Evolutionary conservation across 1,140 invertebrate genomes (phyloP), one percentile per base, ranked within the genome.

Genomic region (Oppia nitens): DNA sequence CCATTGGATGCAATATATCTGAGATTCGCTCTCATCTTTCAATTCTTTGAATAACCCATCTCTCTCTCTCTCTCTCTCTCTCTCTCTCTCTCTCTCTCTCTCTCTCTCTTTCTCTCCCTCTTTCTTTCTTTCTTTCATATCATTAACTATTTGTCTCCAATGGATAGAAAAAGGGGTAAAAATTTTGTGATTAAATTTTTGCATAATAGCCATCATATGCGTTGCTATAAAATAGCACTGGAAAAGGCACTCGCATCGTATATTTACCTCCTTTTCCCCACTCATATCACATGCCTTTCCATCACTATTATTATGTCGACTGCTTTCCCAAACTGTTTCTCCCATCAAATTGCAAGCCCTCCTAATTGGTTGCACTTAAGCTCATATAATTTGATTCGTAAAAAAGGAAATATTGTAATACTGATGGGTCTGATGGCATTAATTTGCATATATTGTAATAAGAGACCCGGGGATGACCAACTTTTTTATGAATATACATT

Each of bases 81-180:
- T 47, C n/a, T 47, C 45, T 47, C 45, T 14, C n/a, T n/a, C 51
- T 52, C 51, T 52, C 25, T 12, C 51, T 52, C 51, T 52, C 51
- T 52, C 51, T 52, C 51, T 12, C 25, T 52, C 51, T 52, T 52
- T 52, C 51, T 52, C 51, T 52, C 21, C 23, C 9, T 29, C 24
- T 54, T 32, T 21, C 24, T 24, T 12, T 12, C 28, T 12, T 12
- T 55, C 11, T n/a, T 26, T 12, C 55, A 21, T 25, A 53, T 54
- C 55, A 55, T 27, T 27, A 55, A 56, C 55, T 21, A 20, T 17
- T n/a, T 53, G 12, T n/a, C 53, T 55, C 12, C n/a, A n/a, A n/a
- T n/a, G n/a, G n/a, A n/a, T n/a, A n/a, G n/a, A 47, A 20, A 26
- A 20, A 20, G 49, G 24, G 49, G 20, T 25, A 26, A 26, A 20